Evolutionary conservation across 1,140 invertebrate genomes (phyloP).

Genomic region (Apis florea): DNA sequence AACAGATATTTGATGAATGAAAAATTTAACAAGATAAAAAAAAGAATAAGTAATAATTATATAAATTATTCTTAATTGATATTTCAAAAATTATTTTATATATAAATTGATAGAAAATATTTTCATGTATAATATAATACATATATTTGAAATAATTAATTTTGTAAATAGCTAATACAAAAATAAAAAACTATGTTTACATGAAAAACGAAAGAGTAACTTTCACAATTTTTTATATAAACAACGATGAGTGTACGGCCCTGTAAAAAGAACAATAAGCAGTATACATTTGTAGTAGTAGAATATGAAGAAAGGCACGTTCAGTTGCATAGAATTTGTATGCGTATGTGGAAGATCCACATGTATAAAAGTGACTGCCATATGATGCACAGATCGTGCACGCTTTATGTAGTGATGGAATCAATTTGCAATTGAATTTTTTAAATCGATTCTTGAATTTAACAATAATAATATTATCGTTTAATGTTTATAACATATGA

Average conservation of each 20-base stretch:
- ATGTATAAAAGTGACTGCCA: neutral
- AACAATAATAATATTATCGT: neutral
- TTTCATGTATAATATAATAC: neutral
- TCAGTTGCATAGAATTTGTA: neutral
- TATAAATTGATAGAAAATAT: neutral
- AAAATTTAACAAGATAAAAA: neutral
- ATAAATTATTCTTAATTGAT: neutral
- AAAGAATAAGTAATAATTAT: neutral
- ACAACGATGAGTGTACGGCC: conserved; percentile 6
- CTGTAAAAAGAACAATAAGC: conserved; percentile 7
- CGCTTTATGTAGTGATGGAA: conserved; percentile 1
- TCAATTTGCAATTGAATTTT: neutral
- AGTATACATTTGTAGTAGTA: conserved; percentile 6
- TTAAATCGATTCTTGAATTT: neutral
- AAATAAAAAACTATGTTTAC: neutral
- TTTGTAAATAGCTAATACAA: neutral
- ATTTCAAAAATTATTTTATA: neutral
- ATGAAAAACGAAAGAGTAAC: neutral
- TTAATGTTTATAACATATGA: too few relatives aligned
- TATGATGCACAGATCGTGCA: conserved; percentile 16
- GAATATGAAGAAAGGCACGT: neutral
- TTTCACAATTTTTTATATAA: conserved; percentile 4
- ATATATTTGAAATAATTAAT: neutral
- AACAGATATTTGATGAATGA: neutral
- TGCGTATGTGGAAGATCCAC: neutral